These are phyloP conservation scores for Bradysia coprophila DNA, from an alignment of 1,140 invertebrate species.

Conservation along the genomic window DNA sequence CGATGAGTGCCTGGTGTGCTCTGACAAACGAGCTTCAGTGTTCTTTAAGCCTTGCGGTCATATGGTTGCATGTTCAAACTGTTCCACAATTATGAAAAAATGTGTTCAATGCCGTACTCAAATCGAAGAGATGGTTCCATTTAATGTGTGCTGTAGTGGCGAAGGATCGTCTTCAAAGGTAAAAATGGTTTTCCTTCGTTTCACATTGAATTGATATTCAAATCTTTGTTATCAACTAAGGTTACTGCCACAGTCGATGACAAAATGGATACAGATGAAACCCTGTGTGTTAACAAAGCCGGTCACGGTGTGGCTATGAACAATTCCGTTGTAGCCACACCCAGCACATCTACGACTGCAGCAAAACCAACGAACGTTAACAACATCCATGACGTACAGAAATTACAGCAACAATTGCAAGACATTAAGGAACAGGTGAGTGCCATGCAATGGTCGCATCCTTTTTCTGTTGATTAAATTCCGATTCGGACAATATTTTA, in stretches of 20 bases:
- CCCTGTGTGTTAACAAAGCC: constrained; percentile 13
- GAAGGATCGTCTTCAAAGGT: constrained; percentile 32
- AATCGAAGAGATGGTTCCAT: constrained; percentile 58
- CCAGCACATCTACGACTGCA: constrained; percentile 3
- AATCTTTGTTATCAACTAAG: neutral
- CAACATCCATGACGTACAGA: constrained; percentile 59
- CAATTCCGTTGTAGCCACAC: constrained; percentile 17
- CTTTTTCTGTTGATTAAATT: too few species aligned
- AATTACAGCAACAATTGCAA: constrained; percentile 87
- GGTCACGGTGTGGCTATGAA: constrained; percentile 21
- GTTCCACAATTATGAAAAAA: constrained; percentile 88
- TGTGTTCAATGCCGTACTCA: constrained; percentile 83
- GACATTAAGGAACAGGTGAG: constrained; percentile 92
- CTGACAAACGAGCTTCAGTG: constrained; percentile 77
- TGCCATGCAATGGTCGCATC: constrained; percentile 1
- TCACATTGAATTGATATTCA: too few species aligned
- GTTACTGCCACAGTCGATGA: neutral
- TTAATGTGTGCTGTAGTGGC: constrained; percentile 47
- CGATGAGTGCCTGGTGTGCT: constrained; percentile 91
- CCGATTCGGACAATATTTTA: too few species aligned
- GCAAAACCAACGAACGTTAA: constrained; percentile 12
- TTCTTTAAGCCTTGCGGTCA: constrained; percentile 89
- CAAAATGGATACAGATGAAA: neutral
- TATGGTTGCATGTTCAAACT: constrained; percentile 85
- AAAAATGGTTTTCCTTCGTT: constrained; percentile 11